Conservation (phyloP, 2,797 vertebrate genomes). For the Sitta carolinensis region DNA sequence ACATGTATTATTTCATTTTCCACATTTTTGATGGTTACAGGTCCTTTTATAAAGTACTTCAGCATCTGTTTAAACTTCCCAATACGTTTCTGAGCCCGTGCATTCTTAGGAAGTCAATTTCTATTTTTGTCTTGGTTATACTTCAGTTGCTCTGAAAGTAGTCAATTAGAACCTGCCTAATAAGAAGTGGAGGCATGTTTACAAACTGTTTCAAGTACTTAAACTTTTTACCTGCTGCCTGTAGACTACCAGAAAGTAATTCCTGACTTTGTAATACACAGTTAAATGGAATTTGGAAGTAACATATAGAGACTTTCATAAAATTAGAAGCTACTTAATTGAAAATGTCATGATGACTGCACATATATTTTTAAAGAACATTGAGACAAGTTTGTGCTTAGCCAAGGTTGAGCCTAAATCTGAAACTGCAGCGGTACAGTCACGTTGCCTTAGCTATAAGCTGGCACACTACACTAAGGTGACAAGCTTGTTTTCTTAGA, state of each 20-base stretch:
- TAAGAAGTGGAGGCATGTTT: neutral
- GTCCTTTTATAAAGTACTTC: neutral
- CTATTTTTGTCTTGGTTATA: neutral
- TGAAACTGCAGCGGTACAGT: neutral
- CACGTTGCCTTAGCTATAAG: too few relatives aligned
- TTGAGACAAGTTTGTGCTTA: neutral
- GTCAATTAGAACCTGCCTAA: neutral
- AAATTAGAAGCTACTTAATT: neutral
- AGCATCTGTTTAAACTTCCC: neutral
- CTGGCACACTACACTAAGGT: neutral
- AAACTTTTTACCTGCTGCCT: neutral
- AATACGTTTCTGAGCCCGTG: neutral
- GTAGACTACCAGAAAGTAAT: neutral
- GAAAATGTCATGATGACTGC: neutral
- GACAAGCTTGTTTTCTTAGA: neutral
- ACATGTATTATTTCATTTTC: neutral
- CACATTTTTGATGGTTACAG: neutral
- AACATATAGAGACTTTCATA: neutral
- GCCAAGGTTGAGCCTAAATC: neutral
- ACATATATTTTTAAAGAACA: fast-evolving
- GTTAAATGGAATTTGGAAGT: neutral
- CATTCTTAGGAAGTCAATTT: neutral
- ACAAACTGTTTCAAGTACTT: neutral
- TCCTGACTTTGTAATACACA: neutral
- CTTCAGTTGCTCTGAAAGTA: neutral